Percentiles rank a stretch among this genome's conserved stretches.
Conservation (phyloP, 1,140 invertebrate species). For the Ostrea edulis region DNA sequence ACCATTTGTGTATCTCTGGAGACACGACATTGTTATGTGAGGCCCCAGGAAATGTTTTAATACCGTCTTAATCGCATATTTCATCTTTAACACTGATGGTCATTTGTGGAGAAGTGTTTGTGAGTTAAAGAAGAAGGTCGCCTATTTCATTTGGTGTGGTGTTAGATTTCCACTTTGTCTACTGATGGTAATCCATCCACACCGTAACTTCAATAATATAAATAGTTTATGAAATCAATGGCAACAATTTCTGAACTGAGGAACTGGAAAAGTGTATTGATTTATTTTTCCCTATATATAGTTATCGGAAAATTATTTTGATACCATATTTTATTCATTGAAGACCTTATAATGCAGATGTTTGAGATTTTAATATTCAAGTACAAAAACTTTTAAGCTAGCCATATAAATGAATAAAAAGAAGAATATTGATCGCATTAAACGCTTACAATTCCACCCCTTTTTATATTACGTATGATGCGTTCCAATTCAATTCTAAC, state of each 20-base stretch:
- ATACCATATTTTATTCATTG: not conserved
- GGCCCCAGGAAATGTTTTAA: conserved; percentile 5
- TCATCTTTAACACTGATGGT: conserved; percentile 24
- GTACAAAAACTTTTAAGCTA: too few species aligned
- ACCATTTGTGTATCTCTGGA: not conserved
- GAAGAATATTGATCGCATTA: too few species aligned
- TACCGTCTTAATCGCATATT: conserved; percentile 17
- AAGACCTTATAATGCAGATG: too few species aligned
- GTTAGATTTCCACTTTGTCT: not conserved
- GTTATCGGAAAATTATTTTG: not conserved
- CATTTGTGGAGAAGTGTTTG: conserved; percentile 8
- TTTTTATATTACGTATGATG: not conserved
- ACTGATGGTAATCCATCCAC: not conserved
- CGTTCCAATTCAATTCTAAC: not conserved
- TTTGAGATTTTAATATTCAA: too few species aligned
- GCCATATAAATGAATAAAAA: too few species aligned
- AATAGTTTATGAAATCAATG: conserved; percentile 18
- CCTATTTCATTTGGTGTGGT: not conserved
- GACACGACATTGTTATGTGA: not conserved
- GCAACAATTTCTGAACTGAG: not conserved
- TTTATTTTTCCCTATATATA: not conserved
- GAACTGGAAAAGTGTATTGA: not conserved
- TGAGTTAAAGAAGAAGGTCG: not conserved
- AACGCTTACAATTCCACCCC: not conserved
- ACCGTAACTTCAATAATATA: not conserved